A percentile compares a stretch with the other conserved stretches of the same genome.
phyloP scores from a whole-genome alignment of 2,113 vertebrate species.

The Nesoenas mayeri region DNA sequence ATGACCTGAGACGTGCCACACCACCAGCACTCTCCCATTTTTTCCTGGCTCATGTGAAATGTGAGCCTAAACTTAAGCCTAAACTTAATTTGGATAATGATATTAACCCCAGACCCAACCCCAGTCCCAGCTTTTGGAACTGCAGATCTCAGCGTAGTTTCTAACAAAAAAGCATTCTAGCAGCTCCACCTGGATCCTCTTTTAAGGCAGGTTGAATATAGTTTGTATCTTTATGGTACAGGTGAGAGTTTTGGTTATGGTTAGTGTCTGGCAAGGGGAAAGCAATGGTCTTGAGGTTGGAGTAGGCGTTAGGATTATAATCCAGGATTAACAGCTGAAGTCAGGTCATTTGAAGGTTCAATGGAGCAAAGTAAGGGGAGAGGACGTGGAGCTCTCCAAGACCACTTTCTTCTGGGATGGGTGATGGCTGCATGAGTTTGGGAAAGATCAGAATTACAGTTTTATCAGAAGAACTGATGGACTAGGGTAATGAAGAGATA shows the following conservation, averaged over 20 bases:
- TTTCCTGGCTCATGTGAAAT: neutral
- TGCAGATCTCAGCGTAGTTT: neutral
- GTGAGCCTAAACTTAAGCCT: neutral
- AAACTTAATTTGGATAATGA: neutral
- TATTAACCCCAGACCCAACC: neutral
- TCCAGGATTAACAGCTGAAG: neutral
- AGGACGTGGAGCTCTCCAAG: neutral
- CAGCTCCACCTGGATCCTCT: neutral
- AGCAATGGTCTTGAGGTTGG: neutral
- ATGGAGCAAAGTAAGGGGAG: neutral
- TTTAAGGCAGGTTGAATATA: neutral
- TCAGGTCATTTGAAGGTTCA: neutral
- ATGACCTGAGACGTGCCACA: neutral
- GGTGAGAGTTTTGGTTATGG: neutral
- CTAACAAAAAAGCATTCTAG: neutral
- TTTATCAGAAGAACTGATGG: neutral
- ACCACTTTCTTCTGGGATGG: neutral
- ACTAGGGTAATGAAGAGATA: neutral
- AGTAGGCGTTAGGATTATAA: neutral
- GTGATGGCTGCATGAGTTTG: neutral
- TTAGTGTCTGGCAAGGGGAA: neutral
- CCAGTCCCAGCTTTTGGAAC: neutral
- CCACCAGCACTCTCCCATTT: neutral
- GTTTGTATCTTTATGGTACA: neutral
- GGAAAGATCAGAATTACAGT: neutral